A percentile compares a stretch with the other conserved stretches of the same genome.
Evolutionary conservation across 1,140 invertebrate species (phyloP).

Genomic region (Acromyrmex echinatior): DNA sequence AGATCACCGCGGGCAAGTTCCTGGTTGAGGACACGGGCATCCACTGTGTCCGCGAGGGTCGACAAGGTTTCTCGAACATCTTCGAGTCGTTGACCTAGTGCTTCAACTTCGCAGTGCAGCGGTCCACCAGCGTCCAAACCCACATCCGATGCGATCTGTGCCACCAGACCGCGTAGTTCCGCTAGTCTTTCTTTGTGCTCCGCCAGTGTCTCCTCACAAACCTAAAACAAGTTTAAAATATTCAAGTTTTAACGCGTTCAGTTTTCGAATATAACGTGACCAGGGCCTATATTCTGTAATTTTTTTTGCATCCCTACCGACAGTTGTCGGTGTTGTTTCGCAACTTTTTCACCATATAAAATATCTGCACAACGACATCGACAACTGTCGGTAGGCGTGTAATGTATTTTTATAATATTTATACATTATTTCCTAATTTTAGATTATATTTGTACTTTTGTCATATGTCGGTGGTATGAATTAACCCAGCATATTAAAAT

Average conservation of each 20-base stretch:
- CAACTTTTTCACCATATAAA: too few relatives aligned
- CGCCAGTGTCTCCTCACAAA: slow-evolving; percentile 92
- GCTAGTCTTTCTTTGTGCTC: slow-evolving; percentile 90
- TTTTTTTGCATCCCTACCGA: too few relatives aligned
- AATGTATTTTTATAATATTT: background rate
- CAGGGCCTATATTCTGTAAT: too few relatives aligned
- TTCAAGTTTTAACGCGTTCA: background rate
- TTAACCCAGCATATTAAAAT: background rate
- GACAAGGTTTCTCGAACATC: slow-evolving; percentile 92
- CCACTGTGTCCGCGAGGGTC: slow-evolving; percentile 91
- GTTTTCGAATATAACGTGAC: background rate
- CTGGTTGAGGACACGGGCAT: slow-evolving; percentile 88
- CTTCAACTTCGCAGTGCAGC: slow-evolving; percentile 92
- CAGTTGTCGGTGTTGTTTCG: too few relatives aligned
- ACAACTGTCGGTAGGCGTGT: too few relatives aligned
- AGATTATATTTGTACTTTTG: slow-evolving; percentile 1
- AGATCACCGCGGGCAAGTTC: slow-evolving; percentile 87
- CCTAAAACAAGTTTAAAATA: slow-evolving; percentile 84
- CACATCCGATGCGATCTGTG: slow-evolving; percentile 92
- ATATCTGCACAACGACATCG: too few relatives aligned
- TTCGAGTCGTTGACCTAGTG: slow-evolving; percentile 91
- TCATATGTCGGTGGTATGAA: background rate
- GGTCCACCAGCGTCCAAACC: slow-evolving; percentile 90
- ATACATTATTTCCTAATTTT: slow-evolving; percentile 24
- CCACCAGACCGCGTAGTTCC: slow-evolving; percentile 91